Percentiles rank a stretch among this genome's conserved stretches.
Conservation (phyloP, 2,888 invertebrate species). For the Oscheius sp. region DNA sequence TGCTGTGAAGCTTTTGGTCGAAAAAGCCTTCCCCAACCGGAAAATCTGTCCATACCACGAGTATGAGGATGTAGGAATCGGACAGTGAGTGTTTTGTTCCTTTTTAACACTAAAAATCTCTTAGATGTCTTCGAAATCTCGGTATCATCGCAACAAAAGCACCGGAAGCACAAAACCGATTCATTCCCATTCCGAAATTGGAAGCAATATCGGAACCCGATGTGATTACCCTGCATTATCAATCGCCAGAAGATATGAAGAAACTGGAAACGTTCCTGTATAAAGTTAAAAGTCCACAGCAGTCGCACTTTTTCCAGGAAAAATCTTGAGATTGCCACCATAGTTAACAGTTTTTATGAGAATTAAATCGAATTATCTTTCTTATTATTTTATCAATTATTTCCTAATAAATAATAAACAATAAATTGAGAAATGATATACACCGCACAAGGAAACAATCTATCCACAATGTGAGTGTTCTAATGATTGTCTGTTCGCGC, state of each 20-base stretch:
- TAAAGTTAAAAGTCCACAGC: constrained; percentile 21
- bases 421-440: no score
- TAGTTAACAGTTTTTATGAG: no score
- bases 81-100: constrained; percentile 28
- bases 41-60: constrained; percentile 52
- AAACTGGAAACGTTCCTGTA: constrained; percentile 50
- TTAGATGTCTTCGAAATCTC: constrained; percentile 45
- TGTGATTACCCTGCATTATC: constrained; percentile 51
- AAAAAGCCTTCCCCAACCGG: constrained; percentile 43
- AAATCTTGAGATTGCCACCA: no score
- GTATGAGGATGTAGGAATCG: constrained; percentile 59
- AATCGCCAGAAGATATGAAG: constrained; percentile 46
- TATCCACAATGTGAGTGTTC: no score
- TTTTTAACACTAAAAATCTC: not conserved
- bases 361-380: no score
- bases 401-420: no score
- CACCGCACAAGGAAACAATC: no score
- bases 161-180: constrained; percentile 42
- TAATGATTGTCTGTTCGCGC: no score
- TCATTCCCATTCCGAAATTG: constrained; percentile 52
- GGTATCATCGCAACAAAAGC: constrained; percentile 54
- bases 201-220: constrained; percentile 48
- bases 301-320: no score
- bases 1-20: constrained; percentile 49
- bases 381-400: no score